A percentile compares a stretch with the other conserved stretches of the same genome.
These are phyloP conservation scores for Phoebastria nigripes DNA, from an alignment of 2,797 vertebrate species.

Conservation along the genomic window DNA sequence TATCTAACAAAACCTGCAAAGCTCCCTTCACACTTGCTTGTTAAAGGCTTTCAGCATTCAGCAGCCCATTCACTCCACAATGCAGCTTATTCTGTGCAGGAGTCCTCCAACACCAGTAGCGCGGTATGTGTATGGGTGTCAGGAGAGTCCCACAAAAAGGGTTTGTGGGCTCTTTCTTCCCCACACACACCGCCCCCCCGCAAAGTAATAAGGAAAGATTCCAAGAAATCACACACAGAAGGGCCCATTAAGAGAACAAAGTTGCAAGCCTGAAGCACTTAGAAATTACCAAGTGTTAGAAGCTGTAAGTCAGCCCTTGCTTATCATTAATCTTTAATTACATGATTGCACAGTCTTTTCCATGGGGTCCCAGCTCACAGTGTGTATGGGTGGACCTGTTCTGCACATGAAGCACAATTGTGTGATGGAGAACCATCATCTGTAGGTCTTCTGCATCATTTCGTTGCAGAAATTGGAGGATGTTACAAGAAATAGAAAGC, in stretches of 20 bases:
- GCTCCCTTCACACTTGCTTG: not conserved
- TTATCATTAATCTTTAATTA: conserved; percentile 9
- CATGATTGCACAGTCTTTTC: not conserved
- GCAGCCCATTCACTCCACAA: not conserved
- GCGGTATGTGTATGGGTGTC: accelerated
- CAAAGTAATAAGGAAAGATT: not conserved
- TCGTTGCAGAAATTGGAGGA: not conserved
- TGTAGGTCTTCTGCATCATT: not conserved
- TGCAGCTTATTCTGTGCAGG: not conserved
- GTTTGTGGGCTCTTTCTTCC: not conserved
- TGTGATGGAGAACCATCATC: not conserved
- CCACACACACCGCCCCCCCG: no score
- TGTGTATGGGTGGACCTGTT: not conserved
- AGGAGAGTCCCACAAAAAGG: not conserved
- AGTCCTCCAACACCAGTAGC: not conserved
- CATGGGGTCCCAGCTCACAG: not conserved
- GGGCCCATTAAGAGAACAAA: not conserved
- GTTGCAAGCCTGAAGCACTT: not conserved
- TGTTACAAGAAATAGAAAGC: not conserved
- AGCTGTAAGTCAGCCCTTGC: not conserved
- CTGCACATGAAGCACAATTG: not conserved
- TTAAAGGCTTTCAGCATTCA: not conserved
- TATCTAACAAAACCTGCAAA: not conserved
- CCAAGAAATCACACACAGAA: not conserved
- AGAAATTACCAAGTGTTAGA: not conserved